These are phyloP conservation scores for Apamea monoglypha DNA, from an alignment of 2,888 invertebrate genomes.

Conservation along the genomic window DNA sequence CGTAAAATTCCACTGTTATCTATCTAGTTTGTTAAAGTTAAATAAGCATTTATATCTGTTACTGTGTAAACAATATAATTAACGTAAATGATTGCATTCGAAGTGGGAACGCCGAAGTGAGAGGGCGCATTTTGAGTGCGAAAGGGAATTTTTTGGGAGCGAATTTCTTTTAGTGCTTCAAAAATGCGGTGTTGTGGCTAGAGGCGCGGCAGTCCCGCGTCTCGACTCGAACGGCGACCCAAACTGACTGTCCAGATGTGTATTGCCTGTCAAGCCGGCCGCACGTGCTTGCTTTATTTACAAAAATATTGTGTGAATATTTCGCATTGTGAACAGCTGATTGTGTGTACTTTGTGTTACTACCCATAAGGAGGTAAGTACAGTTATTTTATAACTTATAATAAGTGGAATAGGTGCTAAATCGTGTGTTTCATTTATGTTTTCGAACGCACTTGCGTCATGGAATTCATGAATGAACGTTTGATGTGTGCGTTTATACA, in stretches of 20 bases:
- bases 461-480: slow-evolving; percentile 67
- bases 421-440: slow-evolving; percentile 50
- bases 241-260: slow-evolving; percentile 74
- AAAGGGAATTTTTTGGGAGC: slow-evolving; percentile 59
- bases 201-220: slow-evolving; percentile 82
- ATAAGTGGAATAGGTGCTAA: slow-evolving; percentile 38
- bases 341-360: slow-evolving; percentile 69
- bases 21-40: slow-evolving; percentile 56
- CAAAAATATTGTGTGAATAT: slow-evolving; percentile 64
- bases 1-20: slow-evolving; percentile 81
- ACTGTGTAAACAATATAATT: slow-evolving; percentile 72
- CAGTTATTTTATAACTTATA: slow-evolving; percentile 53
- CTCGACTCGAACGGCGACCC: slow-evolving; percentile 76
- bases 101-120: slow-evolving; percentile 71
- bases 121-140: slow-evolving; percentile 73
- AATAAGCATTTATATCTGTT: slow-evolving; percentile 61
- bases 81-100: slow-evolving; percentile 74
- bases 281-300: slow-evolving; percentile 72
- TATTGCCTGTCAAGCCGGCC: slow-evolving; percentile 70
- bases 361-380: slow-evolving; percentile 59
- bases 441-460: slow-evolving; percentile 62
- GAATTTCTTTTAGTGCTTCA: slow-evolving; percentile 66
- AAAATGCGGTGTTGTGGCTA: slow-evolving; percentile 83
- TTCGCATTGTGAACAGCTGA: slow-evolving; percentile 73
- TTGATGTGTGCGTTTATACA: slow-evolving; percentile 46